Conservation (phyloP, 2,113 vertebrate species). For the Acrocephalus arundinaceus region DNA sequence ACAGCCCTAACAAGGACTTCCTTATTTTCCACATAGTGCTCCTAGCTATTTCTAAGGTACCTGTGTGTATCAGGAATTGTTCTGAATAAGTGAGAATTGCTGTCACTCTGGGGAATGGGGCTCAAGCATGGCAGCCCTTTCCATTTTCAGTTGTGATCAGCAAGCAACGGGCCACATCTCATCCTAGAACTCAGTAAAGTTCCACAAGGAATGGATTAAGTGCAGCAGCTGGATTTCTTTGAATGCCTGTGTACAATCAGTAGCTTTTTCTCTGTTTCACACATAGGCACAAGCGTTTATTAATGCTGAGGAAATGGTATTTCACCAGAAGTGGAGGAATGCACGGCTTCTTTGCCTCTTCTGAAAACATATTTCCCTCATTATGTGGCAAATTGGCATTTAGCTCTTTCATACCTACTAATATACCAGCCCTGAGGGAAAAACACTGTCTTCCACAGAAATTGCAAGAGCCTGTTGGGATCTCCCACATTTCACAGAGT, state of each 20-base stretch:
- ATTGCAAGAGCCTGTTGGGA: background rate
- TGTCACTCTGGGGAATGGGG: background rate
- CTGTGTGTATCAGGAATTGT: background rate
- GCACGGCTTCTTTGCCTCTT: background rate
- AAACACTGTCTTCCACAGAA: background rate
- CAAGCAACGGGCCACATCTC: background rate
- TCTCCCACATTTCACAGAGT: fast-evolving
- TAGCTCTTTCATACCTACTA: background rate
- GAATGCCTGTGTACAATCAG: background rate
- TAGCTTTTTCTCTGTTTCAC: background rate
- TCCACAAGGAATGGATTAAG: background rate
- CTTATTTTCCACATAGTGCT: background rate
- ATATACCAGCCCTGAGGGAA: background rate
- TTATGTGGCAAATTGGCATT: background rate
- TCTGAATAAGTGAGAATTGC: background rate
- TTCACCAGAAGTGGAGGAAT: background rate
- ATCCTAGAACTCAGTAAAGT: background rate
- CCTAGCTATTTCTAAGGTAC: background rate
- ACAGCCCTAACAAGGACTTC: background rate
- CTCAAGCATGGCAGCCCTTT: background rate
- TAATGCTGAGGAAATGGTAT: background rate
- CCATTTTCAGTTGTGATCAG: background rate
- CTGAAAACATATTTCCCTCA: background rate
- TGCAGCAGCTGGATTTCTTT: background rate
- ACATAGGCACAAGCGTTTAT: background rate